phyloP scores from a whole-genome alignment of 2,113 vertebrate species.

The Serinus canaria region DNA sequence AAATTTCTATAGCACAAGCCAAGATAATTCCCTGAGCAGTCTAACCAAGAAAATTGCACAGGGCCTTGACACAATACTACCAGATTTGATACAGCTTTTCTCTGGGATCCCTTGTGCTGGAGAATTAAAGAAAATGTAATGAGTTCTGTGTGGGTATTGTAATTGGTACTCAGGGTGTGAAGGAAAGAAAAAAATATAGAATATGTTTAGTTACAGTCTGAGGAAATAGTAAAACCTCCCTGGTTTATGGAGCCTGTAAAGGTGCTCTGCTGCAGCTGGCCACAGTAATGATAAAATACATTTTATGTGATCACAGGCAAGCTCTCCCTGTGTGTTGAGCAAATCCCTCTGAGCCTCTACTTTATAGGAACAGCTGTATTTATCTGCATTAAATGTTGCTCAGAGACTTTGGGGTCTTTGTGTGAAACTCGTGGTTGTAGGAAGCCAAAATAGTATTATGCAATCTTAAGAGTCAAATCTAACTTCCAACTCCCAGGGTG shows the following conservation, averaged over 20 bases:
- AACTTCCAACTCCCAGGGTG: not conserved
- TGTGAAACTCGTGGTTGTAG: not conserved
- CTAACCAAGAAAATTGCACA: constrained; percentile 36
- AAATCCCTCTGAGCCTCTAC: constrained; percentile 11
- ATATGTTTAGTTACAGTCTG: not conserved
- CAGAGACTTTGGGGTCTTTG: not conserved
- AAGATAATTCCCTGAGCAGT: constrained; percentile 34
- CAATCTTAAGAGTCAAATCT: not conserved
- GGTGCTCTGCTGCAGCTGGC: not conserved
- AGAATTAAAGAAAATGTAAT: constrained; percentile 10
- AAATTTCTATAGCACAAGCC: constrained; percentile 40
- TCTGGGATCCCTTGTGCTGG: not conserved
- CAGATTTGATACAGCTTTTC: constrained; percentile 24
- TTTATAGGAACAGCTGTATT: not conserved
- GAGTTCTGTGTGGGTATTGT: not conserved
- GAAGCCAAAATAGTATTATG: not conserved
- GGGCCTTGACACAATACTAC: constrained; percentile 18
- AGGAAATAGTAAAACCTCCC: not conserved
- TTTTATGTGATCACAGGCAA: not conserved
- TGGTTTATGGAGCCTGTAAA: not conserved
- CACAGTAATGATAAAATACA: not conserved
- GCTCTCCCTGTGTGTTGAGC: not conserved
- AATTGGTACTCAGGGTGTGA: not conserved
- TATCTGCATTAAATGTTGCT: not conserved
- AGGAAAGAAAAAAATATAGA: not conserved